Evolutionary conservation across 2,113 vertebrate genomes (phyloP), one percentile per base, ranked within the genome.

Genomic region (Hassar affinis): DNA sequence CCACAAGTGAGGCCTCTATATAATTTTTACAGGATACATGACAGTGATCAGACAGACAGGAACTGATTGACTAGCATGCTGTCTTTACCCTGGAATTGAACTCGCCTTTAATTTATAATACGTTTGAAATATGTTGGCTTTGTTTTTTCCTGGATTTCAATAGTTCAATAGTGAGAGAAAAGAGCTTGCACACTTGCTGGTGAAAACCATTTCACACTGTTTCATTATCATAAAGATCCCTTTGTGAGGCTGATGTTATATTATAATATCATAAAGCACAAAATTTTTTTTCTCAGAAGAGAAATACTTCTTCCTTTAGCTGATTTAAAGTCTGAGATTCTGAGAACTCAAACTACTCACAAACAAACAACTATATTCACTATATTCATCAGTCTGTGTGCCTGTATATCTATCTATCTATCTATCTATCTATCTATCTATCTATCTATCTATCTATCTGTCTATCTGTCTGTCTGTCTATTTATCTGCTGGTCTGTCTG

Each of bases 21-120:
- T 84, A 47, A 83, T 68, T 66, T 59, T 72, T 80, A 84, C 27
- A 59, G 20, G 38, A 59, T 61, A 81, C 38, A 78, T 38, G 35
- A 35, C 27, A 54, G 49, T 54, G 47, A 52, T 52, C 47, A 52
- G 27, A 20, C 3, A 3, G 42, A 17, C 47, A 47, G 25, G 38
- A 72, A n/a, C 1, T 72, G 69, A 72, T 49, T 47, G 8, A 45
- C 4, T 45, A 22, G 35, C 66, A 69, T 69, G 61, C 7, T 18
- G 20, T 42, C 42, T 68, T 22, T 22, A 38, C 18, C 35, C 9
- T 69, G 66, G 9, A 45, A 69, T 45, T 22, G 18, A 69, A 69
- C 66, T 42, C 42, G 33, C 22, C 3, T 69, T 45, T 69, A 4
- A 42, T 69, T 38, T 33, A 33, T 7, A 6, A 22, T 42, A 6